phyloP scores from a whole-genome alignment of 2,888 invertebrate genomes.

The Carabus problematicus region DNA sequence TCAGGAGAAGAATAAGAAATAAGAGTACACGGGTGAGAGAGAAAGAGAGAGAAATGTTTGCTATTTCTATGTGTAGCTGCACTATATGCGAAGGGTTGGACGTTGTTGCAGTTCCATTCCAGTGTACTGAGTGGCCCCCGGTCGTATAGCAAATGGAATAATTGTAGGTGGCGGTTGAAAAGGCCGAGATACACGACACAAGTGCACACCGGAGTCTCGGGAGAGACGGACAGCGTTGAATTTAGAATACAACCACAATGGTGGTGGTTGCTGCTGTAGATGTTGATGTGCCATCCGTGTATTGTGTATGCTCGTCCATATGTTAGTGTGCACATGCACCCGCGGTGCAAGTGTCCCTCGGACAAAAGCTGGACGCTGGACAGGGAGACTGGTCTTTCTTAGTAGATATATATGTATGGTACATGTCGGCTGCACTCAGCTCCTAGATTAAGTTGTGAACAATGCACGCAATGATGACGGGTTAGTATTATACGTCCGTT shows the following conservation, averaged over 20 bases:
- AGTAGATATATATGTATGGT: too few relatives aligned
- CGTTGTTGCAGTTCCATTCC: slow-evolving; percentile 4
- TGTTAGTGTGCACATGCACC: too few relatives aligned
- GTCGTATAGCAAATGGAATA: background rate
- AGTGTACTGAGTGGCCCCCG: slow-evolving; percentile 12
- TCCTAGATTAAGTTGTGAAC: too few relatives aligned
- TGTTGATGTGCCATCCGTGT: too few relatives aligned
- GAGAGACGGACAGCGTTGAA: slow-evolving; percentile 6
- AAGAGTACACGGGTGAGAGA: background rate
- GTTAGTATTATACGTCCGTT: too few relatives aligned
- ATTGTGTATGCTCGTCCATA: too few relatives aligned
- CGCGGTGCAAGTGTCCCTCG: too few relatives aligned
- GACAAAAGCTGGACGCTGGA: too few relatives aligned
- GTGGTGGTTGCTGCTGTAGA: background rate
- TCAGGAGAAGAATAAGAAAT: background rate
- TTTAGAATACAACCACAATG: slow-evolving; percentile 15
- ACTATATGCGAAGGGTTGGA: background rate
- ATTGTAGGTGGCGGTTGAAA: slow-evolving; percentile 15
- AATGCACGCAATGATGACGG: too few relatives aligned
- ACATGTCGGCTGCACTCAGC: too few relatives aligned
- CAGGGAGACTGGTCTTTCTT: too few relatives aligned
- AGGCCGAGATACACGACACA: slow-evolving; percentile 6
- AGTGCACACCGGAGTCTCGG: background rate
- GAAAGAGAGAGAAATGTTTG: background rate
- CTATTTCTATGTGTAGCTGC: too few relatives aligned